These are phyloP conservation scores for Adelognathus sp. DNA, from an alignment of 2,888 invertebrate species.

Conservation along the genomic window DNA sequence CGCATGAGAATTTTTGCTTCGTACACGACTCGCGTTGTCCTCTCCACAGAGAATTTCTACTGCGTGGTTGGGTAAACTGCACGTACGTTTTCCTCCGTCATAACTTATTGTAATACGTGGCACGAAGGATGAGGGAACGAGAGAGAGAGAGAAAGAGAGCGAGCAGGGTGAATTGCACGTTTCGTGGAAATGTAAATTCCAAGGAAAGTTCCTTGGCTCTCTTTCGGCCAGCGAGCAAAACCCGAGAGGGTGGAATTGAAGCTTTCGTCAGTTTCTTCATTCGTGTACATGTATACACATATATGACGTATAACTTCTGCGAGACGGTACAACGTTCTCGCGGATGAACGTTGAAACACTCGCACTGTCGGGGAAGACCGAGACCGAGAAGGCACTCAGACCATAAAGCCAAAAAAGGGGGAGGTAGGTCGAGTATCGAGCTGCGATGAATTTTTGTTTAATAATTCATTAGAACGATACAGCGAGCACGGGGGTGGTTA, in stretches of 20 bases:
- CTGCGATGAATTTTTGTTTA: constrained; percentile 69
- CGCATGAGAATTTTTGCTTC: constrained; percentile 48
- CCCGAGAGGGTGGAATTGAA: constrained; percentile 58
- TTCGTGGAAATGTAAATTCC: constrained; percentile 65
- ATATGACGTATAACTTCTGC: constrained; percentile 27
- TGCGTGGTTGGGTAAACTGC: constrained; percentile 52
- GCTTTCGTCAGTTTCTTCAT: constrained; percentile 58
- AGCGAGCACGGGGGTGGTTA: background rate
- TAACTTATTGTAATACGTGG: constrained; percentile 55
- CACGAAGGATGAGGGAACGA: constrained; percentile 49
- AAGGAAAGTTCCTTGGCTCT: constrained; percentile 63
- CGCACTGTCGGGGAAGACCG: background rate
- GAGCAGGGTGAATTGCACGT: too few relatives aligned
- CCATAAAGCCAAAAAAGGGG: constrained; percentile 4
- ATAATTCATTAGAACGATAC: constrained; percentile 66
- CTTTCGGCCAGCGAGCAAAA: constrained; percentile 56
- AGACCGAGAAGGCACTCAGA: constrained; percentile 31
- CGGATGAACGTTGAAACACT: constrained; percentile 6
- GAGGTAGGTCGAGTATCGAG: constrained; percentile 51
- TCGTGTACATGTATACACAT: too few relatives aligned
- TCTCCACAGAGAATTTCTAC: constrained; percentile 45
- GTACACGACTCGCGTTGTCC: background rate
- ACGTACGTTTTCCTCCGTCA: constrained; percentile 50
- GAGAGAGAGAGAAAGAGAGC: constrained; percentile 46
- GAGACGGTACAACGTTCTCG: constrained; percentile 39